These are phyloP conservation scores for Burhinus oedicnemus DNA, from an alignment of 2,113 vertebrate genomes.

Conservation along the genomic window DNA sequence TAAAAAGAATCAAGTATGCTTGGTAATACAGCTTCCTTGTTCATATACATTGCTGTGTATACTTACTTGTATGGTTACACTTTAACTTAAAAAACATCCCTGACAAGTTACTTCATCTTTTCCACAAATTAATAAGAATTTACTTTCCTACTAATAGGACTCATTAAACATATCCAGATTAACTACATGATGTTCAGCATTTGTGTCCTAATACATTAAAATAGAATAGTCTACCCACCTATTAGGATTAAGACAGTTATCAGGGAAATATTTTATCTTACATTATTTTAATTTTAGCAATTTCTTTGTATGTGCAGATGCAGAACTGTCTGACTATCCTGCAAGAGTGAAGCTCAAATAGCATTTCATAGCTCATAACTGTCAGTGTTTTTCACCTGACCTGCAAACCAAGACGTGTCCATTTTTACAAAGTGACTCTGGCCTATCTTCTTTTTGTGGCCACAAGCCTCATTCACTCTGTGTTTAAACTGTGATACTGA, in stretches of 20 bases:
- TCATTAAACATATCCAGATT: background rate
- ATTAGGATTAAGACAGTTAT: background rate
- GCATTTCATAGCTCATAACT: background rate
- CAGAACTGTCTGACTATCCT: background rate
- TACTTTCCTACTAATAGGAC: background rate
- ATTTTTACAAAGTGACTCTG: background rate
- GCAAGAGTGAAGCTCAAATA: background rate
- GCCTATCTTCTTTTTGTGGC: background rate
- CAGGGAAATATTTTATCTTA: background rate
- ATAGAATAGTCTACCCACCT: background rate
- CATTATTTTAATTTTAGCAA: background rate
- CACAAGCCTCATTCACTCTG: rapidly evolving
- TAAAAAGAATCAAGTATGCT: rapidly evolving
- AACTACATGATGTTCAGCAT: background rate
- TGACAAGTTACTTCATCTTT: background rate
- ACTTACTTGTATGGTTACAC: background rate
- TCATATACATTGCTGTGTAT: background rate
- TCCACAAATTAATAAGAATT: background rate
- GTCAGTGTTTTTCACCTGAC: background rate
- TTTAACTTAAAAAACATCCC: background rate
- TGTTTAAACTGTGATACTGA: background rate
- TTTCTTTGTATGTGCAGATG: background rate
- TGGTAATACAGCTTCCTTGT: background rate
- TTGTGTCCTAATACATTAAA: background rate
- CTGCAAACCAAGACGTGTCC: background rate